phyloP scores from a whole-genome alignment of 64 coral and sea anemone species.

The Catalaphyllia jardinei region DNA sequence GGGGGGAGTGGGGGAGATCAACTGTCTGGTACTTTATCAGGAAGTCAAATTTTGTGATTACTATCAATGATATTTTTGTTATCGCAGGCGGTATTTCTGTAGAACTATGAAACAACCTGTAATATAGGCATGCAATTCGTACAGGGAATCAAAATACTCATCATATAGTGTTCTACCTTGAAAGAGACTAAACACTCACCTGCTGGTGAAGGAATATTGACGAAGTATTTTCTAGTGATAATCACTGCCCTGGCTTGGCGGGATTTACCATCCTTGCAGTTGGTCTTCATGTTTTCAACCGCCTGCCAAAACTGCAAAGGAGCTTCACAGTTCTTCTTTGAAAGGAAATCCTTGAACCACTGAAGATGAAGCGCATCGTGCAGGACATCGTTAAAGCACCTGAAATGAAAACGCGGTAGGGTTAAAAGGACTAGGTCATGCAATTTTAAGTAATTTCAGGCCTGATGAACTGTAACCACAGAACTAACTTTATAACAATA shows the following conservation, averaged over 20 bases:
- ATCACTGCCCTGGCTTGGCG: conserved; percentile 52
- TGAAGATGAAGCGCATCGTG: conserved; percentile 60
- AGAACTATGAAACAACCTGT: too few relatives aligned
- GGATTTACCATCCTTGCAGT: conserved; percentile 86
- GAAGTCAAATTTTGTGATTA: too few relatives aligned
- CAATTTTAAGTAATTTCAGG: too few relatives aligned
- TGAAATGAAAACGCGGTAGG: not conserved
- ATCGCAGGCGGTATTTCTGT: too few relatives aligned
- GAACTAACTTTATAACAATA: too few relatives aligned
- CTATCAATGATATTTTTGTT: too few relatives aligned
- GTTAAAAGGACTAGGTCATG: not conserved
- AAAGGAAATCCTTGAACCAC: conserved; percentile 76
- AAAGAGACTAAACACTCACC: conserved; percentile 40
- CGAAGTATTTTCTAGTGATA: conserved; percentile 87
- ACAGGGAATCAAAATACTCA: too few relatives aligned
- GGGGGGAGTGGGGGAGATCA: too few relatives aligned
- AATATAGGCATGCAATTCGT: too few relatives aligned
- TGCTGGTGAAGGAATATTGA: conserved; percentile 74
- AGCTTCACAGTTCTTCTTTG: conserved; percentile 58
- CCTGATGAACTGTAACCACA: too few relatives aligned
- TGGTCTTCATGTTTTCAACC: conserved; percentile 92
- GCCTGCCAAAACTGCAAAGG: conserved; percentile 92
- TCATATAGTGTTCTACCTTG: not conserved
- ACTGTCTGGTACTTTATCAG: too few relatives aligned
- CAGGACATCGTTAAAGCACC: conserved; percentile 76